Evolutionary conservation across 30 jellyfish, hydroid and myxozoan species (phyloP).

Genomic region (Aurelia sp.): DNA sequence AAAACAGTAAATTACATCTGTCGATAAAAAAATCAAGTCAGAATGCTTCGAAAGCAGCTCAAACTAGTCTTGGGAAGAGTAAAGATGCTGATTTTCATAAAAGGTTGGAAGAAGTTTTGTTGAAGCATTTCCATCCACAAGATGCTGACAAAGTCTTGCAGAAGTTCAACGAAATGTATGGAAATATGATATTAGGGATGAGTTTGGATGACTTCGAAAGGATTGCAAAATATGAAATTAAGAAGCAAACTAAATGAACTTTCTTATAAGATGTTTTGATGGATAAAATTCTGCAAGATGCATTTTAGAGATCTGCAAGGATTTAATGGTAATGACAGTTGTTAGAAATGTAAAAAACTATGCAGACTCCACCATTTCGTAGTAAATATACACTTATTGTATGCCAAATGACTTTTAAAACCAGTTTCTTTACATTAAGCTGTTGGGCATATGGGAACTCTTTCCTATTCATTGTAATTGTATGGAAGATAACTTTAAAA

Average conservation of each 20-base stretch:
- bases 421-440: too few species aligned
- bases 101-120: slow-evolving; percentile 5
- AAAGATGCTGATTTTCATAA: not conserved
- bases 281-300: not conserved
- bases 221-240: slow-evolving; percentile 37
- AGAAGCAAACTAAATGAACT: not conserved
- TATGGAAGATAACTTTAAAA: too few species aligned
- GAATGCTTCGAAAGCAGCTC: too few species aligned
- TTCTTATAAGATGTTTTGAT: not conserved
- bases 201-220: slow-evolving; percentile 65
- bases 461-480: too few species aligned
- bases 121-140: slow-evolving; percentile 20
- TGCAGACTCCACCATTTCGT: too few species aligned
- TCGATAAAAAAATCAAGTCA: slow-evolving; percentile 21
- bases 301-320: too few species aligned
- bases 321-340: too few species aligned
- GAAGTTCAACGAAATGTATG: slow-evolving; percentile 6
- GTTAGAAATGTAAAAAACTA: too few species aligned
- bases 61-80: not conserved
- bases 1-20: slow-evolving; percentile 34
- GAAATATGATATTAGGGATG: slow-evolving; percentile 12
- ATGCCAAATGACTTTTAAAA: too few species aligned
- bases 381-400: too few species aligned
- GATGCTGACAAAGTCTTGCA: slow-evolving; percentile 27
- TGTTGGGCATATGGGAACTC: too few species aligned